Evolutionary conservation across 53 echinoderm and acorn worm genomes (phyloP).

Genomic region (Echinarachnius parma): DNA sequence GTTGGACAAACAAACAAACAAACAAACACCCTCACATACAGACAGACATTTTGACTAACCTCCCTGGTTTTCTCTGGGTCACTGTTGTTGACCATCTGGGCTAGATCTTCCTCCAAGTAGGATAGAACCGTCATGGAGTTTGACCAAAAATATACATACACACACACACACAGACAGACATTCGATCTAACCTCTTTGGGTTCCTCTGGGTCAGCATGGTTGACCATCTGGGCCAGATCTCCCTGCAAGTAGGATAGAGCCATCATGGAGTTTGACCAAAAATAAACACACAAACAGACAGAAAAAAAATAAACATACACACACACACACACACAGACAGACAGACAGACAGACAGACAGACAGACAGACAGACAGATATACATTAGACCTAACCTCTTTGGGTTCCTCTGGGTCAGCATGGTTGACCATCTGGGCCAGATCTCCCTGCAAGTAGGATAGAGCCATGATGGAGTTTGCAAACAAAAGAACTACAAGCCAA

Average conservation of each 20-base stretch:
- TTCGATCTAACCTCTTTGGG: conserved; percentile 92
- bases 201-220: conserved; percentile 76
- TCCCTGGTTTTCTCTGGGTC: conserved; percentile 82
- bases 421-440: conserved; percentile 72
- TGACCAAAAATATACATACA: too few relatives aligned
- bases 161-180: too few relatives aligned
- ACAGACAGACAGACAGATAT: too few relatives aligned
- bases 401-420: conserved; percentile 74
- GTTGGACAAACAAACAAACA: too few relatives aligned
- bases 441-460: conserved; percentile 80
- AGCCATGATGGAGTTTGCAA: conserved; percentile 80
- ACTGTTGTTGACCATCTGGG: conserved; percentile 69
- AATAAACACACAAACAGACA: too few relatives aligned
- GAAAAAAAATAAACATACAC: too few relatives aligned
- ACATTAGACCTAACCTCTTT: conserved; percentile 95
- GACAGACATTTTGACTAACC: too few relatives aligned
- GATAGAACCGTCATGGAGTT: conserved; percentile 76
- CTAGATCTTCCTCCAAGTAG: conserved; percentile 79
- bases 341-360: too few relatives aligned
- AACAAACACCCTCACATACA: too few relatives aligned
- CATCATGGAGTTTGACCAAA: conserved; percentile 79
- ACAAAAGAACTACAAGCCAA: too few relatives aligned
- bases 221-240: conserved; percentile 74
- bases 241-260: conserved; percentile 79
- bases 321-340: too few relatives aligned